Evolutionary conservation across 2,113 vertebrate genomes (phyloP), one percentile per base, ranked within the genome.

Genomic region (Rhinoptilus africanus): DNA sequence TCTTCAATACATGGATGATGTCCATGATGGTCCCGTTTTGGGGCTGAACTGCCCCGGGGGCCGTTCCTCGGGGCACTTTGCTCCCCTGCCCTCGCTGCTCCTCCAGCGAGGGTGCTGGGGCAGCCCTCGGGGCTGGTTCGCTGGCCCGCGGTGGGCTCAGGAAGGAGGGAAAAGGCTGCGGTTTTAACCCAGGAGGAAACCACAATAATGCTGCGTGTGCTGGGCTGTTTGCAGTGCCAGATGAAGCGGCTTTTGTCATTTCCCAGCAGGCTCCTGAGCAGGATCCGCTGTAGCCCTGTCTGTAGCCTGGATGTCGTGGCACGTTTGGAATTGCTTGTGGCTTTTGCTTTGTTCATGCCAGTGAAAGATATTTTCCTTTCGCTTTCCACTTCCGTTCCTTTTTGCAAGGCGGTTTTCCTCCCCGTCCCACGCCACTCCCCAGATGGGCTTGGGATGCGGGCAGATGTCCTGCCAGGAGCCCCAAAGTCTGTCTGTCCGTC

Each of bases 121-220:
- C 27, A 50, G 22, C 45, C 7, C 39, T 35, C 2, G 2, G 23
- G 51, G 32, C 35, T 43, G 48, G 12, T 35, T 28, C 57, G 39
- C 9, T 5, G 4, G n/a, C 37, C 48, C 1, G 0, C 13, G 54
- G 22, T 59, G 32, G 37, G 64, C 39, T 51, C 51, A 2, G 72
- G 50, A 41, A 34, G 54, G 72, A 72, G 85, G 21, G 81, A 53
- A 26, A 47, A 15, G 34, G 34, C 23, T 71, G 80, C 0, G 7
- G 9, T 53, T 54, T 37, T 47, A 8, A 43, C 48, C 81, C 18
- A 1, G 24, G 57, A 35, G 67, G 63, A 59, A 48, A 35, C 47
- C 39, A 7, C 54, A 54, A 8, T 4, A 34, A 5, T 12, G 0
- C 34, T 4, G 57, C 5, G 0, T 1, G 2, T 0, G 2, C 9